Conservation (phyloP, 2,888 invertebrate genomes). For the Zygothrica quintamaculata region DNA sequence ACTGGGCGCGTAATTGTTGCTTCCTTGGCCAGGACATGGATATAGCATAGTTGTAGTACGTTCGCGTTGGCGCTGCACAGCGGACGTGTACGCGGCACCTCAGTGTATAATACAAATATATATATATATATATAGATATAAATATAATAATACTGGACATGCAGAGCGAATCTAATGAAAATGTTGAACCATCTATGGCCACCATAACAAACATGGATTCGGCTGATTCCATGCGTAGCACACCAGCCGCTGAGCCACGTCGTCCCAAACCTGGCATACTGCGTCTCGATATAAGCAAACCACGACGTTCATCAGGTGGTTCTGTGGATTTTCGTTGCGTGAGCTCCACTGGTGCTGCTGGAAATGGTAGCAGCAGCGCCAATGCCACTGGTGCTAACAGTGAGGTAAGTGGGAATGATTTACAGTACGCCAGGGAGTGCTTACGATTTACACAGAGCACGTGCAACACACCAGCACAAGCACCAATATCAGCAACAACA, state of each 20-base stretch:
- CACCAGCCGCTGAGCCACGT: constrained; percentile 52
- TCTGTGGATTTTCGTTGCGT: constrained; percentile 84
- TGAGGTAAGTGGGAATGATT: constrained; percentile 78
- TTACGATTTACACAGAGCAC: constrained; percentile 63
- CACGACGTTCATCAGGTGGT: constrained; percentile 85
- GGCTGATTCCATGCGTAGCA: constrained; percentile 39
- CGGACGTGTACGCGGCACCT: constrained; percentile 78
- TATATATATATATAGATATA: too few relatives aligned
- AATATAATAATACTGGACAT: constrained; percentile 30
- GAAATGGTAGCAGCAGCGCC: constrained; percentile 34
- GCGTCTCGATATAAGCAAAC: constrained; percentile 85
- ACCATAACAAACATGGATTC: constrained; percentile 22
- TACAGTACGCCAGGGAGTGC: constrained; percentile 73
- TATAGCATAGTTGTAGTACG: constrained; percentile 80
- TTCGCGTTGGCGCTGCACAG: constrained; percentile 79
- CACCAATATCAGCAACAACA: background rate
- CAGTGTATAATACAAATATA: constrained; percentile 5
- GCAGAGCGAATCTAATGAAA: constrained; percentile 47
- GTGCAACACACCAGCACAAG: constrained; percentile 35
- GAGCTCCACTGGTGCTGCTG: constrained; percentile 35
- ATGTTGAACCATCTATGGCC: constrained; percentile 34
- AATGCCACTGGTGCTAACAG: constrained; percentile 58
- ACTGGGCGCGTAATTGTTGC: constrained; percentile 78
- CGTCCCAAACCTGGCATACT: constrained; percentile 84
- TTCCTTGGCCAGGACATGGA: constrained; percentile 66